A percentile compares a stretch with the other conserved stretches of the same genome.
Conservation (phyloP, 2,113 vertebrate genomes). For the Polypterus senegalus region DNA sequence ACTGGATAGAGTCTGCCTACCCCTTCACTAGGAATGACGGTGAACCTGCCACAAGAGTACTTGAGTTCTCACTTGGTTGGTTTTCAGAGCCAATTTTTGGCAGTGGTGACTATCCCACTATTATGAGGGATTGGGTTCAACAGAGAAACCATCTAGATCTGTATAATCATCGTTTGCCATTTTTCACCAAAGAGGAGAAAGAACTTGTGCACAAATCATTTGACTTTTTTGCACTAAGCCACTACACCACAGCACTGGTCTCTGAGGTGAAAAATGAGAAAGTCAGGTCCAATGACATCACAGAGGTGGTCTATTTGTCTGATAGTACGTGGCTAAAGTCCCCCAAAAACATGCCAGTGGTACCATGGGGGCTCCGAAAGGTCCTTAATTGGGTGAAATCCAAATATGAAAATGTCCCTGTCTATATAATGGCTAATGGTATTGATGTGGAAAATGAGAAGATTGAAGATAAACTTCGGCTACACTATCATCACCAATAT, state of each 20-base stretch:
- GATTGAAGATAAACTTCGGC: constrained; percentile 66
- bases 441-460: constrained; percentile 61
- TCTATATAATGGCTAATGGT: constrained; percentile 78
- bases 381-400: constrained; percentile 60
- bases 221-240: constrained; percentile 87
- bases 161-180: constrained; percentile 62
- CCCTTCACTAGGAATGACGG: constrained; percentile 70
- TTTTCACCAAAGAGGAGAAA: constrained; percentile 70
- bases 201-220: constrained; percentile 68
- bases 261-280: constrained; percentile 74
- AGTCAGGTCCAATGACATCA: constrained; percentile 55
- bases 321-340: constrained; percentile 79
- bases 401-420: constrained; percentile 66
- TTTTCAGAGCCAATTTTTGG: constrained; percentile 89
- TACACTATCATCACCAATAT: constrained; percentile 82
- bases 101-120: constrained; percentile 72
- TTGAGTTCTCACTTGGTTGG: constrained; percentile 80
- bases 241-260: constrained; percentile 80
- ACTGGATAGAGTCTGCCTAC: constrained; percentile 89
- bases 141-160: constrained; percentile 53
- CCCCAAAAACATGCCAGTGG: constrained; percentile 54
- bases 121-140: constrained; percentile 77
- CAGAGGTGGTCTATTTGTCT: constrained; percentile 73
- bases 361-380: constrained; percentile 87
- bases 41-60: constrained; percentile 66